Evolutionary conservation across 2,113 vertebrate species (phyloP).

Genomic region (Tupaia chinensis): DNA sequence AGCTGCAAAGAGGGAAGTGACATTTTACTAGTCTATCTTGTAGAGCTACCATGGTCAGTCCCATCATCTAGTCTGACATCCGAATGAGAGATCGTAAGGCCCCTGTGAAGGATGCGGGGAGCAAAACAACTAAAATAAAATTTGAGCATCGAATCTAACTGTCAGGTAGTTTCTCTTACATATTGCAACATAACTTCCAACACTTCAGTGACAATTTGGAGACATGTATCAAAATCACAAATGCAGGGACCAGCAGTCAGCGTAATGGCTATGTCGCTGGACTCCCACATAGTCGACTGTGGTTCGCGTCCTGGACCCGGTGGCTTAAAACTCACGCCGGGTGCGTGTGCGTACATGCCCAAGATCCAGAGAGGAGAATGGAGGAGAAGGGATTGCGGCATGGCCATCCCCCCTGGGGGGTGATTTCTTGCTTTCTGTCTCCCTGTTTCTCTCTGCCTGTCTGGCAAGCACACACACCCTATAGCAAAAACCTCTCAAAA

Average conservation of each 20-base stretch:
- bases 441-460: no score
- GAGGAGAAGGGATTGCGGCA: no score
- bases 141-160: neutral
- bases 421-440: no score
- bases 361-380: no score
- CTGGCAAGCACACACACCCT: no score
- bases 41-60: neutral
- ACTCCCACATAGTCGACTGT: no score
- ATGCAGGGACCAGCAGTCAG: neutral
- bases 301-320: no score
- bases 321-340: no score
- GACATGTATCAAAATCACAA: constrained; percentile 21
- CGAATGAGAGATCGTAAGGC: neutral
- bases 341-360: no score
- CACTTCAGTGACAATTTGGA: neutral
- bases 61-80: neutral
- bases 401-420: no score
- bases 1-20: neutral
- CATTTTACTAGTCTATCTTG: neutral
- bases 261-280: no score
- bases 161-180: neutral
- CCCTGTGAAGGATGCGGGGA: neutral
- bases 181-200: neutral
- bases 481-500: no score
- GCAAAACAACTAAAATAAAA: neutral